phyloP scores from a whole-genome alignment of 2,113 vertebrate genomes.

The Apistogramma diplotaenia region DNA sequence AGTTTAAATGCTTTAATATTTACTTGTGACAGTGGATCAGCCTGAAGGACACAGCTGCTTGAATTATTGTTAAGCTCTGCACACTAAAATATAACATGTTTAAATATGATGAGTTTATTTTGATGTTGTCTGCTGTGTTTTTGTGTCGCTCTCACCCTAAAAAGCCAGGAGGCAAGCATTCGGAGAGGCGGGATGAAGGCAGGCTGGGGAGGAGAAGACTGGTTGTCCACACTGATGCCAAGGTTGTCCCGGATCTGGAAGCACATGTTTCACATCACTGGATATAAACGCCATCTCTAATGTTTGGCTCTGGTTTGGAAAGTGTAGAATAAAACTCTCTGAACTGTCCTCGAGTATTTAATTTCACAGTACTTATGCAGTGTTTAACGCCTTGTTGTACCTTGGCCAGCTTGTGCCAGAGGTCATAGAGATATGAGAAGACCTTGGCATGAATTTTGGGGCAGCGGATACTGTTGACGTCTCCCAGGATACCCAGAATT shows the following conservation, averaged over 20 bases:
- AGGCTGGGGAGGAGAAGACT: constrained; percentile 88
- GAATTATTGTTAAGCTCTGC: background rate
- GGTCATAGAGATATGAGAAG: constrained; percentile 89
- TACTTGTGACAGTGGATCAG: background rate
- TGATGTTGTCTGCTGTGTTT: background rate
- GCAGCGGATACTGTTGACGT: constrained; percentile 92
- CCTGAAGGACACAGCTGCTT: background rate
- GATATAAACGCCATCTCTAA: background rate
- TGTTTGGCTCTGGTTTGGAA: background rate
- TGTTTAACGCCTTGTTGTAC: constrained; percentile 62
- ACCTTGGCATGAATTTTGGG: constrained; percentile 94
- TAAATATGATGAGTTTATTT: background rate
- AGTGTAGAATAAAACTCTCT: background rate
- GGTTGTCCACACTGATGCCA: constrained; percentile 92
- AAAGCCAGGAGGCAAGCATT: constrained; percentile 97
- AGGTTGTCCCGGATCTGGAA: constrained; percentile 95
- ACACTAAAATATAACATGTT: rapidly evolving
- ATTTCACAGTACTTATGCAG: no score
- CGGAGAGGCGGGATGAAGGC: constrained; percentile 91
- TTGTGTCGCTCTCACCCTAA: constrained; percentile 80
- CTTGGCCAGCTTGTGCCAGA: constrained; percentile 98
- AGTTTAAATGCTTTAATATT: background rate
- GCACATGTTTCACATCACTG: constrained; percentile 11
- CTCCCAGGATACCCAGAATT: constrained; percentile 93
- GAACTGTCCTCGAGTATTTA: rapidly evolving